Conservation (phyloP, 2,797 vertebrate species). For the Ptychobarbus kaznakovi region DNA sequence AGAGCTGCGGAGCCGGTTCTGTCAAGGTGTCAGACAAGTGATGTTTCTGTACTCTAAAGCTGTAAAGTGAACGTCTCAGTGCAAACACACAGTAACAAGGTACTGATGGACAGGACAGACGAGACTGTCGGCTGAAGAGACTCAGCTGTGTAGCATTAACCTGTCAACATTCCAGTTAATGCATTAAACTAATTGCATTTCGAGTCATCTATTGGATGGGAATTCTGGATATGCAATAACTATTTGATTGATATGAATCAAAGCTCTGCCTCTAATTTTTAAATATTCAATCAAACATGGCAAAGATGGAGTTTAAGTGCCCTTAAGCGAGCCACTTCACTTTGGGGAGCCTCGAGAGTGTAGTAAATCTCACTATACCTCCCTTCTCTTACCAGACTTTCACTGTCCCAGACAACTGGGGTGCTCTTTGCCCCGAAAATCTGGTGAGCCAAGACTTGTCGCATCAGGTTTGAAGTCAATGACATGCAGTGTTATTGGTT, state of each 20-base stretch:
- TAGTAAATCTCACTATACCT: neutral
- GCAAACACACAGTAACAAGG: slow-evolving; percentile 27
- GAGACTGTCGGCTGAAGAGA: slow-evolving; percentile 16
- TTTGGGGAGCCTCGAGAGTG: neutral
- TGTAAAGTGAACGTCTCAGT: slow-evolving; percentile 24
- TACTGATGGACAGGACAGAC: slow-evolving; percentile 35
- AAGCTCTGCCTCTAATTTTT: slow-evolving; percentile 9
- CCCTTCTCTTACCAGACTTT: neutral
- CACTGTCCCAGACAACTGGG: neutral
- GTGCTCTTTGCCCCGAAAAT: slow-evolving; percentile 3
- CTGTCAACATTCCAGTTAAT: slow-evolving; percentile 39
- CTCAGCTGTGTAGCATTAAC: slow-evolving; percentile 11
- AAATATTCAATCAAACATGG: neutral
- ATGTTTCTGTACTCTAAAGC: slow-evolving; percentile 35
- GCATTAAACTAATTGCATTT: slow-evolving; percentile 27
- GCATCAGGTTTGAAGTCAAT: neutral
- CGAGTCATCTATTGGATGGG: neutral
- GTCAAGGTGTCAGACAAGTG: slow-evolving; percentile 41
- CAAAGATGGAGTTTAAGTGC: neutral
- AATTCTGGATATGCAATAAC: slow-evolving; percentile 15
- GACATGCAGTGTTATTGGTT: neutral
- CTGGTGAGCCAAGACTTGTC: neutral
- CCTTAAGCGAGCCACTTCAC: slow-evolving; percentile 26
- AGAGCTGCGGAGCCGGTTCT: slow-evolving; percentile 44
- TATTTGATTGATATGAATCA: slow-evolving; percentile 29